phyloP scores from a whole-genome alignment of 2,888 invertebrate species.

The Campoplex nolae region DNA sequence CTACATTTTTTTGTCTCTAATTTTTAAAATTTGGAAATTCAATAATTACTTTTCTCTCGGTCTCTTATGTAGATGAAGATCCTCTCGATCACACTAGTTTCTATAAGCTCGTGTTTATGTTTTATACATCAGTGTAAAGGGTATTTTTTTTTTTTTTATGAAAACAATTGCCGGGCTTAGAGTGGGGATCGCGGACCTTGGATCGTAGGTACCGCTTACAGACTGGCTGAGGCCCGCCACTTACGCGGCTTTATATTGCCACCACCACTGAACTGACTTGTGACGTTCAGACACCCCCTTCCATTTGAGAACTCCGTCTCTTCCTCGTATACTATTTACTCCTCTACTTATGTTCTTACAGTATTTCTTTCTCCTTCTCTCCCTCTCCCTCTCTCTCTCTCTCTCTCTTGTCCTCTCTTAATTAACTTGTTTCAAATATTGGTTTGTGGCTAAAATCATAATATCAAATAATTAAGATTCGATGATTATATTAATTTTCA shows the following conservation, averaged over 20 bases:
- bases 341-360: conserved; percentile 10
- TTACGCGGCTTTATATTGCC: conserved; percentile 82
- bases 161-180: conserved; percentile 42
- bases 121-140: conserved; percentile 20
- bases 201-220: conserved; percentile 82
- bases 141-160: not conserved
- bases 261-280: conserved; percentile 77
- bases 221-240: conserved; percentile 82
- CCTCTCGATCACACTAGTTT: conserved; percentile 12
- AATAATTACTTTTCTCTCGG: conserved; percentile 21
- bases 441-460: not conserved
- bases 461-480: not conserved
- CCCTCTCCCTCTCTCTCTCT: not conserved
- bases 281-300: conserved; percentile 23
- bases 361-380: conserved; percentile 28
- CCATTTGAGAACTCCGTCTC: conserved; percentile 43
- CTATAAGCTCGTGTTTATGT: conserved; percentile 32
- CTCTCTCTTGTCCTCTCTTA: not conserved
- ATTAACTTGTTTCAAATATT: not conserved
- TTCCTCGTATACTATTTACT: conserved; percentile 43
- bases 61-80: conserved; percentile 5
- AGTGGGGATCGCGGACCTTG: conserved; percentile 78
- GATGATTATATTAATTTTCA: not conserved
- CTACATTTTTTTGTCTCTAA: conserved; percentile 4
- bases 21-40: not conserved